Base-by-base conservation (phyloP, 2,797 vertebrate genomes). In the Eospalax fontanierii region DNA sequence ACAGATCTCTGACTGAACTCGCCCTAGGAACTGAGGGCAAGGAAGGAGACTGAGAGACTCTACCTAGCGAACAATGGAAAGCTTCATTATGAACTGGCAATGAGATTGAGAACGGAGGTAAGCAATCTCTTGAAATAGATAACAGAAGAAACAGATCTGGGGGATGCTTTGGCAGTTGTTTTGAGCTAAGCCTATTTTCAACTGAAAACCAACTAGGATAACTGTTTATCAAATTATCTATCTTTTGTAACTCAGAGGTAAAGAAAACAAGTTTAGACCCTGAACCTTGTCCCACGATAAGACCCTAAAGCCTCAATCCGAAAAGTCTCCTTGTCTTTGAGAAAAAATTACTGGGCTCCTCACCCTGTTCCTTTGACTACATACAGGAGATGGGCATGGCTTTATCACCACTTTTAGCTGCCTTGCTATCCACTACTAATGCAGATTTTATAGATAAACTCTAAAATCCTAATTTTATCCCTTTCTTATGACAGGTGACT, bases 41-140 rank as follows among this genome's bases (percentile, higher is more conserved):
- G 54, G 43, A 38, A 75, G 78, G 33, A 79, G 50, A 43, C 89
- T 70, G 24, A 57, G 54, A 59, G 33, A 57, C 85, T 54, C 3
- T 28, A 93, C 63, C 22, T 71, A 28, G 40, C 87, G 54, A 75
- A 89, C 6, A 63, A 6, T 73, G 76, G 28, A 61, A 87, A 82
- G 65, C 9, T 24, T 94, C 28, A 50, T 73, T 83, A 50, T 40
- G 59, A 82, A 89, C 38, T 82, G 30, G 30, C 91, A 87, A 90
- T 87, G 21, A 92, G 68, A 87, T 76, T 50, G 88, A 79, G 11
- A 93, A 83, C 35, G 87, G 86, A 96, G 46, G 89, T 57, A 68
- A 93, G 61, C 43, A 89, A 80, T 1, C 19, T 91, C 84, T 81
- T 50, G 21, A 93, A 93, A 61, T 14, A 90, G 73, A 65, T 89